These are phyloP conservation scores for Cynopterus brachyotis DNA, from an alignment of 2,113 vertebrate genomes.

Conservation along the genomic window DNA sequence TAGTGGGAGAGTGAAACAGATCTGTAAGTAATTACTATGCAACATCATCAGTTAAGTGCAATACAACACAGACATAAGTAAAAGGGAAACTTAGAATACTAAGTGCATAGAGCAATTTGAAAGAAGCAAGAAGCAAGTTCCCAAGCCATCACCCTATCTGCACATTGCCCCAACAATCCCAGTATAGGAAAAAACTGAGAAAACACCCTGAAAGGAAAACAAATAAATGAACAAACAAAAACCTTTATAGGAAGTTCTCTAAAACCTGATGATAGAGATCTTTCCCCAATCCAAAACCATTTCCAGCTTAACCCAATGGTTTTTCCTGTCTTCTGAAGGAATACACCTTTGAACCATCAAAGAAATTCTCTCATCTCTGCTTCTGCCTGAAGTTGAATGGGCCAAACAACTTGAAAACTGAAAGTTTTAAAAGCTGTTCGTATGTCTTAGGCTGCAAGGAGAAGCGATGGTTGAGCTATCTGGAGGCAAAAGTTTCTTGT, in stretches of 20 bases:
- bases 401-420: background rate
- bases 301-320: background rate
- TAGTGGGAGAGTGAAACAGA: background rate
- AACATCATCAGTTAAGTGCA: background rate
- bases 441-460: background rate
- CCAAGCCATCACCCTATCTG: background rate
- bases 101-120: background rate
- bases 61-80: too few relatives aligned
- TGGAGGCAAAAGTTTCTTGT: background rate
- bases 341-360: background rate
- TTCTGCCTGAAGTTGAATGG: background rate
- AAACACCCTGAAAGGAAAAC: background rate
- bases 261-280: background rate
- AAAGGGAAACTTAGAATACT: background rate
- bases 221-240: background rate
- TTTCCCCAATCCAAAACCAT: background rate
- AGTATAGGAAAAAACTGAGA: background rate
- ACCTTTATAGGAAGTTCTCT: background rate
- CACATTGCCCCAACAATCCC: background rate
- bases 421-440: background rate
- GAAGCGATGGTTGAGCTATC: background rate
- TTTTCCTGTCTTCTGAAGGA: background rate
- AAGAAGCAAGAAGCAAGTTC: background rate
- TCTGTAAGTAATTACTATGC: background rate
- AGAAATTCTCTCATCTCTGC: background rate